Evolutionary conservation across 1,140 invertebrate genomes (phyloP), one percentile per base, ranked within the genome.

Genomic region (Bicyclus anynana): DNA sequence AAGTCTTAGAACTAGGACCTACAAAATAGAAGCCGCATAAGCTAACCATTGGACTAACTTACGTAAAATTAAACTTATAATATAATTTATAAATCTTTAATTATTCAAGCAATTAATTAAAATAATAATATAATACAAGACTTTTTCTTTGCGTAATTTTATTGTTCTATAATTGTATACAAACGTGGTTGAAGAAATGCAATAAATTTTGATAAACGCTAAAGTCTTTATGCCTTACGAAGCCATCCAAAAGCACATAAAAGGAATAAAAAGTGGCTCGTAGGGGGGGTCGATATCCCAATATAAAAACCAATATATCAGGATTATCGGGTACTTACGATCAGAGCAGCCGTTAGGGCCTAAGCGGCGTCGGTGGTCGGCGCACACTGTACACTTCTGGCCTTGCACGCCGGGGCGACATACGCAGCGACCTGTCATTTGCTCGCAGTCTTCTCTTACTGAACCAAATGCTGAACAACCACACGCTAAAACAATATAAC

Each of bases 391-490:
- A 79, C 98, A 99, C 29, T 94, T 93, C 51, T 94, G 91, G 27
- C 97, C 96, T 17, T 95, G 95, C 69, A 94, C 99, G 59, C 94
- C 98, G 59, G 92, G 93, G 50, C 93, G 92, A 77, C 98, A 99
- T 0, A 93, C 93, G 83, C 98, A 99, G 68, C 98, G 95, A 20
- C 98, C 98, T 48, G 91, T 93, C 58, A 92, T 90, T 26, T 94
- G 89, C 67, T 99, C 93, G 82, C 98, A 99, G 29, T 93, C 90
- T 59, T 93, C 91, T 40, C 92, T 91, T 0, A 94, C 89, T 0
- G 97, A 94, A 2, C 97, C 97, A 14, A 93, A 89, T 5, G 89
- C 74, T 67, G 97, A 96, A 88, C 98, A 99, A 5, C 94, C 92
- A 80, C 98, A 99, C 23, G 94, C 96, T 97, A 26, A 21, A 18